Evolutionary conservation across 2,888 invertebrate species (phyloP).

Genomic region (Halocaridina rubra): DNA sequence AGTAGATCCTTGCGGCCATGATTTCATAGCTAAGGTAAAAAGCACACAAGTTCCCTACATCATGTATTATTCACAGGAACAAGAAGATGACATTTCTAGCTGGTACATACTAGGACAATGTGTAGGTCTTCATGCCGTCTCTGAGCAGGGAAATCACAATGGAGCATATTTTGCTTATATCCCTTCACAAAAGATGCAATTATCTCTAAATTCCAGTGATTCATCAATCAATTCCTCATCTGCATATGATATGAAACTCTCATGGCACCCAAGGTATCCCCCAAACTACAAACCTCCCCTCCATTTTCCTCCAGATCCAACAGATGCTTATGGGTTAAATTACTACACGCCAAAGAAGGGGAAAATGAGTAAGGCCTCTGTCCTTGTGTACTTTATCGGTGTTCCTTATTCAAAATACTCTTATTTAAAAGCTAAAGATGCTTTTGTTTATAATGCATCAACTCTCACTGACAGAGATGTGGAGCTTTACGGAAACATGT

Average conservation of each 20-base stretch:
- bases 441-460: background rate
- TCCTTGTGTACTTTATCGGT: constrained; percentile 21
- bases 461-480: background rate
- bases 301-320: background rate
- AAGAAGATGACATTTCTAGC: background rate
- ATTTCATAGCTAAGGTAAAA: background rate
- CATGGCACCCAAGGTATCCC: background rate
- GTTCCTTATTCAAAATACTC: constrained; percentile 31
- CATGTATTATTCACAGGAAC: constrained; percentile 2
- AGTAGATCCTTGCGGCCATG: background rate
- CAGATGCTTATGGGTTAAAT: background rate
- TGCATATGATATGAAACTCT: too few relatives aligned
- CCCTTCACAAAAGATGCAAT: too few relatives aligned
- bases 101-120: constrained; percentile 23
- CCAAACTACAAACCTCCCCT: background rate
- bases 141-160: constrained; percentile 15
- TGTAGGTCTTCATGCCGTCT: constrained; percentile 10
- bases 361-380: background rate
- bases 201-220: too few relatives aligned
- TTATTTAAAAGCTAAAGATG: background rate
- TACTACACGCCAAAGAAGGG: background rate
- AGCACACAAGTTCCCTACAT: background rate
- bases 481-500: background rate
- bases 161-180: constrained; percentile 2
- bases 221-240: too few relatives aligned